phyloP scores from a whole-genome alignment of 2,113 vertebrate genomes.

The Cygnus buccinator region DNA sequence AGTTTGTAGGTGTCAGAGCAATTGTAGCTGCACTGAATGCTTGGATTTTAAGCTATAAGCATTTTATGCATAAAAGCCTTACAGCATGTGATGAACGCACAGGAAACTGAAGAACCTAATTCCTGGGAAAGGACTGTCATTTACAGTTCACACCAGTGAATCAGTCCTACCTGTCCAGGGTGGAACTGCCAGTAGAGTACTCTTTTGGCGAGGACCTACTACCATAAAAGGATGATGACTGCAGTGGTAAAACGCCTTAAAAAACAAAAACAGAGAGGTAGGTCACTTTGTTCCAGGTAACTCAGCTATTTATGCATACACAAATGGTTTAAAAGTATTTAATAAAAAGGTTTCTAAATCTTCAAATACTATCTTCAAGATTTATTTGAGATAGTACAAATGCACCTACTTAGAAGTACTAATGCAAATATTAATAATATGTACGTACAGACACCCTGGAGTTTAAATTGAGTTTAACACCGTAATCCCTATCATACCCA shows the following conservation, averaged over 20 bases:
- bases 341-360: not conserved
- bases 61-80: not conserved
- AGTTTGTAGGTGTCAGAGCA: not conserved
- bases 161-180: slow-evolving; percentile 86
- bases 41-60: not conserved
- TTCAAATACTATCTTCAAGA: not conserved
- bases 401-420: not conserved
- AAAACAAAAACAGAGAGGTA: not conserved
- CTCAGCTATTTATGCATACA: not conserved
- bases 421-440: not conserved
- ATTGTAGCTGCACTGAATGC: not conserved
- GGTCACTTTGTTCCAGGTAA: not conserved
- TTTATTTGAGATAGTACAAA: not conserved
- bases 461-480: not conserved
- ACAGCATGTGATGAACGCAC: not conserved
- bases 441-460: not conserved
- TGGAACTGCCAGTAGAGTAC: slow-evolving; percentile 83
- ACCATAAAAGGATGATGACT: slow-evolving; percentile 92
- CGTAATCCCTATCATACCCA: not conserved
- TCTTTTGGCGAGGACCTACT: slow-evolving; percentile 89
- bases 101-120: not conserved
- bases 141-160: not conserved
- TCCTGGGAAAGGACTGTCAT: not conserved
- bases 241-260: slow-evolving; percentile 88
- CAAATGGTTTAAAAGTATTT: not conserved